Percentiles rank a stretch among this genome's conserved stretches.
These are phyloP conservation scores for Volucella inflata DNA, from an alignment of 2,888 invertebrate species.

Conservation along the genomic window DNA sequence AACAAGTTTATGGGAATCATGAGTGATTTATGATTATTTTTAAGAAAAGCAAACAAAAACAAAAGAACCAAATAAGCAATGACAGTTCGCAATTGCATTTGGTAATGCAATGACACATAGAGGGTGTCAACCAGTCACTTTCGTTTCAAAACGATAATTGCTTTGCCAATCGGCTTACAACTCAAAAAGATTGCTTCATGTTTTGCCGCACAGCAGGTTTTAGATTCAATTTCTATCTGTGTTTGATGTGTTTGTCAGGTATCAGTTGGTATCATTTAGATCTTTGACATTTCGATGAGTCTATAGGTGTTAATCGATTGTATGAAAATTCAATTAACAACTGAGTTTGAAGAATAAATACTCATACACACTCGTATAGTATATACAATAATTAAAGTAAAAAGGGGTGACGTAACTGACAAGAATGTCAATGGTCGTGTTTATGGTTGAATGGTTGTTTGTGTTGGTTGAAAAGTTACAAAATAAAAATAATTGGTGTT, in stretches of 20 bases:
- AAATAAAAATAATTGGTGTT: neutral
- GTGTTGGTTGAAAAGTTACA: neutral
- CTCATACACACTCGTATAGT: too few relatives aligned
- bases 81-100: neutral
- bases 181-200: neutral
- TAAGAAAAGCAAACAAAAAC: slow-evolving; percentile 10
- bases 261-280: slow-evolving; percentile 14
- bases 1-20: neutral
- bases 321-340: slow-evolving; percentile 43
- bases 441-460: neutral
- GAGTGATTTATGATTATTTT: neutral
- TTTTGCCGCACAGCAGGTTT: slow-evolving; percentile 9
- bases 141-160: neutral
- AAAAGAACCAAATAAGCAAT: slow-evolving; percentile 2
- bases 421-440: slow-evolving; percentile 15
- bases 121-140: slow-evolving; percentile 23
- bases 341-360: neutral
- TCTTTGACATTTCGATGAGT: slow-evolving; percentile 59
- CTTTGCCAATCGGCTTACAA: slow-evolving; percentile 18
- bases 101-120: slow-evolving; percentile 1
- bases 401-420: slow-evolving; percentile 6
- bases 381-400: slow-evolving; percentile 2
- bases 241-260: neutral
- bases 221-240: slow-evolving; percentile 9
- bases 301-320: slow-evolving; percentile 39